A percentile compares a stretch with the other conserved stretches of the same genome.
Evolutionary conservation across 2,888 invertebrate genomes (phyloP).

Genomic region (Seira ritae): DNA sequence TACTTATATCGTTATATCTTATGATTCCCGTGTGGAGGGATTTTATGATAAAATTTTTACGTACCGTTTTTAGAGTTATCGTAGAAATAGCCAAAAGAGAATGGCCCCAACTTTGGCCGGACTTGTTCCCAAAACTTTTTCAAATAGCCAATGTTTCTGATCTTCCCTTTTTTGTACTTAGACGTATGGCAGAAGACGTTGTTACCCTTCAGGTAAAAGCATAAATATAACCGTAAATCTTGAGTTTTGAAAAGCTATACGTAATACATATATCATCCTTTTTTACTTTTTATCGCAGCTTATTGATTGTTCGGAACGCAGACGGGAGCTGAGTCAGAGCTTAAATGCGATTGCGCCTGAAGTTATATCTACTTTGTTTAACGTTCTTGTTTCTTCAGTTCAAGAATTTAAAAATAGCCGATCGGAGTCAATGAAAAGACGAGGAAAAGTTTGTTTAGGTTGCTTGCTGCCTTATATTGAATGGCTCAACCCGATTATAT

Average conservation of each 20-base stretch:
- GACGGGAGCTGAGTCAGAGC: slow-evolving; percentile 68
- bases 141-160: slow-evolving; percentile 92
- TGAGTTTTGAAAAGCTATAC: not conserved
- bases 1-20: not conserved
- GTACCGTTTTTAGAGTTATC: slow-evolving; percentile 81
- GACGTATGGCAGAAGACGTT: slow-evolving; percentile 95
- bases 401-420: slow-evolving; percentile 48
- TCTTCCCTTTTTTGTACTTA: slow-evolving; percentile 90
- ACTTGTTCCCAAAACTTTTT: slow-evolving; percentile 87
- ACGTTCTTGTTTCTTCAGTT: slow-evolving; percentile 58
- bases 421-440: slow-evolving; percentile 30
- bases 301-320: slow-evolving; percentile 62
- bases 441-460: slow-evolving; percentile 66
- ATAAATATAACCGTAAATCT: not conserved
- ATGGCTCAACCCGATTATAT: slow-evolving; percentile 65
- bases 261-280: not conserved
- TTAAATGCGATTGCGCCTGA: slow-evolving; percentile 64
- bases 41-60: too few relatives aligned
- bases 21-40: too few relatives aligned
- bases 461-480: slow-evolving; percentile 69
- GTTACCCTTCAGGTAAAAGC: slow-evolving; percentile 85
- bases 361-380: slow-evolving; percentile 64
- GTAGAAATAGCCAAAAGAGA: slow-evolving; percentile 98
- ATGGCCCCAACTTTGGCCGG: slow-evolving; percentile 98
- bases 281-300: slow-evolving; percentile 48